Base-by-base conservation (phyloP, 2,113 vertebrate species). In the Illadopsis cleaveri region DNA sequence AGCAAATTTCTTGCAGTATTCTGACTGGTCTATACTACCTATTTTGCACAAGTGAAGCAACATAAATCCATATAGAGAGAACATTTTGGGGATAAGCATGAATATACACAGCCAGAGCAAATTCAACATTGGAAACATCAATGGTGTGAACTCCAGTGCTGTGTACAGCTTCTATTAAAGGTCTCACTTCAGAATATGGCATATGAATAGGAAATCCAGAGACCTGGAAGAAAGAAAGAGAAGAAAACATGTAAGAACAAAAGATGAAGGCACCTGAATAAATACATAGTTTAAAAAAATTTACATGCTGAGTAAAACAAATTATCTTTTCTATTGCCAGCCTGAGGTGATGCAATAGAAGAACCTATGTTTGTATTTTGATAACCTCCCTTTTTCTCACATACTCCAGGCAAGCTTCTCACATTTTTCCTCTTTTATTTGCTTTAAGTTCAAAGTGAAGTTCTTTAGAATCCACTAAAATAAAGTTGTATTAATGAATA, bases 161-260 rank as follows among this genome's bases (percentile, higher is more conserved):
- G 88, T 99, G 97, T 19, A 99, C 99, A 0, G 98, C 98, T 94
- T 99, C 99, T 38, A 99, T 83, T 77, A 99, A 97, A 66, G 99
- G 98, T 75, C 94, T 97, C 62, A 99, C 95, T 97, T 99, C 99
- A 18, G 99, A 99, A 93, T 99, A 99, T 1, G 99, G 97, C 97
- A 99, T 98, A 40, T 99, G 98, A 70, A 99, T 98, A 18, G 99
- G 99, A 97, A 99, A 99, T 71, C 99, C 99, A 21, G 99, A 98
- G 92, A 99, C 99, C 99, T 99, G 86, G 15, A 68, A 76, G 19
- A 84, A 66, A 68, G 27, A 61, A 24, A 42, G n/a, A 54, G 2
- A 60, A 75, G 33, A 82, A 44, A 3, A 48, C 5, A 78, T 37
- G 38, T 86, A 78, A 86, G 37, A 68, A 86, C 25, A 81, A 58